A percentile compares a stretch with the other conserved stretches of the same genome.
phyloP scores from a whole-genome alignment of 1,140 invertebrate species.

The Drosophila pseudoobscura region DNA sequence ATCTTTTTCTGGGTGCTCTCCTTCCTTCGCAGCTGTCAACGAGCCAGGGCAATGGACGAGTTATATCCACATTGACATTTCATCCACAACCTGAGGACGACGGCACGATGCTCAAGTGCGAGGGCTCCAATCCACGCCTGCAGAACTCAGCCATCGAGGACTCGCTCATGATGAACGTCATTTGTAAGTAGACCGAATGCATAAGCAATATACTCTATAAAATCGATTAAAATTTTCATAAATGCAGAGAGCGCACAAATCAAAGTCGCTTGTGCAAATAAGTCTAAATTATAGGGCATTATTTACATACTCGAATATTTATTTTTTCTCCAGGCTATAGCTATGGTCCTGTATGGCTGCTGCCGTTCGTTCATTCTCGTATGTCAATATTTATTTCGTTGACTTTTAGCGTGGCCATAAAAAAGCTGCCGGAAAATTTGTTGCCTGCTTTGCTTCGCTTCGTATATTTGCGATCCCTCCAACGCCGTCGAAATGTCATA shows the following conservation, averaged over 20 bases:
- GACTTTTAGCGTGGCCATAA: conserved; percentile 60
- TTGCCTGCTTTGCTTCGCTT: conserved; percentile 19
- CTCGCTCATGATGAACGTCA: conserved; percentile 91
- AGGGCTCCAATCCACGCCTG: conserved; percentile 91
- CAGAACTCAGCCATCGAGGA: conserved; percentile 90
- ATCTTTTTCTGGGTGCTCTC: conserved; percentile 15
- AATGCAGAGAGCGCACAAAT: conserved; percentile 59
- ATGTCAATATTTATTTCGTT: conserved; percentile 64
- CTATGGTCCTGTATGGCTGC: background rate
- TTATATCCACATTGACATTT: conserved; percentile 91
- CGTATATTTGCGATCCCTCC: conserved; percentile 24
- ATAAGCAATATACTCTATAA: background rate
- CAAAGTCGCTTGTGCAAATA: conserved; percentile 65
- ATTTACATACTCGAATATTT: conserved; percentile 35
- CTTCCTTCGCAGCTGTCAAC: conserved; percentile 85
- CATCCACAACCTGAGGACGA: conserved; percentile 92
- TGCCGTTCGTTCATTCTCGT: conserved; percentile 40
- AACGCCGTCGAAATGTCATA: conserved; percentile 46
- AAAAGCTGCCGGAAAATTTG: conserved; percentile 51
- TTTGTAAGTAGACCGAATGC: conserved; percentile 88
- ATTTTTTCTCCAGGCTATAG: conserved; percentile 6
- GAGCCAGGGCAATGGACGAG: conserved; percentile 87
- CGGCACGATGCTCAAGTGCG: conserved; percentile 91
- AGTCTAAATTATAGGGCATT: conserved; percentile 72
- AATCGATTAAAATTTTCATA: conserved; percentile 60